A percentile compares a stretch with the other conserved stretches of the same genome.
phyloP scores from a whole-genome alignment of 2,888 invertebrate species.

The Napeogenes sylphis region DNA sequence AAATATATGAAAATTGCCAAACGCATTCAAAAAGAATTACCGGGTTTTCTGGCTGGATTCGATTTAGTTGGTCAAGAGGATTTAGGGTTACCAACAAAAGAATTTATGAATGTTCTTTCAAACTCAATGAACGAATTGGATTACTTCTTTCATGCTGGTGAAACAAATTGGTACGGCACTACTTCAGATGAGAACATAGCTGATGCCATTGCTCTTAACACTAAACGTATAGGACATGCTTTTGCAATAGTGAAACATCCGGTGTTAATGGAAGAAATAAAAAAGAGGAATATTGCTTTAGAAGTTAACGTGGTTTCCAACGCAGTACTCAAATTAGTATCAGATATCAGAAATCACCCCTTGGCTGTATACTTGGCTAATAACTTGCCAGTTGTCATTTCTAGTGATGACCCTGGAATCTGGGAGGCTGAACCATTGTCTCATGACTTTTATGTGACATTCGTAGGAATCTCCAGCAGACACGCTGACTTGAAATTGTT shows the following conservation, averaged over 20 bases:
- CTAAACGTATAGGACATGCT: conserved; percentile 87
- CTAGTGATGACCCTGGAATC: conserved; percentile 87
- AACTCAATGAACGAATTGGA: conserved; percentile 71
- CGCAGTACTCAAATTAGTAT: conserved; percentile 82
- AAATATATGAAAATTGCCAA: conserved; percentile 67
- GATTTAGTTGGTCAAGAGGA: conserved; percentile 92
- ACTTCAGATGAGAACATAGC: conserved; percentile 84
- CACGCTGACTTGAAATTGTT: conserved; percentile 82
- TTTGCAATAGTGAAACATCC: conserved; percentile 87
- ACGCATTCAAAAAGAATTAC: conserved; percentile 71
- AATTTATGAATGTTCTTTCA: conserved; percentile 77
- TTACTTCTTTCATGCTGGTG: conserved; percentile 88
- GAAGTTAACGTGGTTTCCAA: conserved; percentile 90
- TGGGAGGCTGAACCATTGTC: conserved; percentile 85
- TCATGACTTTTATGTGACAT: conserved; percentile 87
- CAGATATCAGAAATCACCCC: conserved; percentile 87
- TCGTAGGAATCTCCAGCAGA: conserved; percentile 84
- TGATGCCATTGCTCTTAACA: conserved; percentile 84
- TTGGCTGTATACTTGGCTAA: conserved; percentile 79
- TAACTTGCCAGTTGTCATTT: conserved; percentile 83
- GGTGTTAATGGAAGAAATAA: conserved; percentile 76
- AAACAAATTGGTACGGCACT: conserved; percentile 85
- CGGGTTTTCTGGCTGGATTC: conserved; percentile 86
- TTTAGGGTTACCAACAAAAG: conserved; percentile 78
- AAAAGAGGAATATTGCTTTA: conserved; percentile 80